phyloP scores from a whole-genome alignment of 2,888 invertebrate genomes.

The Drosophila meridionalis region DNA sequence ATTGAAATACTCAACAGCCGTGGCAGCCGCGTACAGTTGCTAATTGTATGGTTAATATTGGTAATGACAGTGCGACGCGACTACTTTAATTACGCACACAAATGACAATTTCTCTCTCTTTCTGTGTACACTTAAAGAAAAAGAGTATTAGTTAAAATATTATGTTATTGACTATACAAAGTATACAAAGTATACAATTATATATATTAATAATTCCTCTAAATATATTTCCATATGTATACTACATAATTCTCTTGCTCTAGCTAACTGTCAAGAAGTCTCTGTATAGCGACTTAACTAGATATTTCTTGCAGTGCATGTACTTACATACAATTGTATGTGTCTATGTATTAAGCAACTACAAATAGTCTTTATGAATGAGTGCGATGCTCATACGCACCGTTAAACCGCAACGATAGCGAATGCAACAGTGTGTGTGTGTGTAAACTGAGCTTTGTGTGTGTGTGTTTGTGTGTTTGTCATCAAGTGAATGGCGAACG shows the following conservation, averaged over 20 bases:
- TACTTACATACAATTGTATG: not conserved
- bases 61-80: constrained; percentile 29
- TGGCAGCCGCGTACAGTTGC: constrained; percentile 50
- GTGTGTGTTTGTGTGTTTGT: constrained; percentile 21
- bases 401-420: constrained; percentile 41
- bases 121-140: constrained; percentile 20
- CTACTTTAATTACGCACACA: constrained; percentile 29
- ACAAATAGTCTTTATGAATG: constrained; percentile 61
- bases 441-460: constrained; percentile 3
- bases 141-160: no score
- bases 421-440: constrained; percentile 33
- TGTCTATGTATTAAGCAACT: not conserved
- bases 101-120: constrained; percentile 1
- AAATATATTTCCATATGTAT: not conserved
- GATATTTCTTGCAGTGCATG: constrained; percentile 28
- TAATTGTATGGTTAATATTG: constrained; percentile 48
- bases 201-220: no score
- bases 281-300: not conserved
- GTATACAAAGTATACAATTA: no score
- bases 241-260: not conserved
- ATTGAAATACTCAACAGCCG: constrained; percentile 39
- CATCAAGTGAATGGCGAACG: constrained; percentile 61
- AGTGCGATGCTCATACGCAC: constrained; percentile 53
- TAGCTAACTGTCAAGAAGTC: not conserved
- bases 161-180: no score